A percentile compares a stretch with the other conserved stretches of the same genome.
phyloP scores from a whole-genome alignment of 2,888 invertebrate genomes.

The Andrena fulva region DNA sequence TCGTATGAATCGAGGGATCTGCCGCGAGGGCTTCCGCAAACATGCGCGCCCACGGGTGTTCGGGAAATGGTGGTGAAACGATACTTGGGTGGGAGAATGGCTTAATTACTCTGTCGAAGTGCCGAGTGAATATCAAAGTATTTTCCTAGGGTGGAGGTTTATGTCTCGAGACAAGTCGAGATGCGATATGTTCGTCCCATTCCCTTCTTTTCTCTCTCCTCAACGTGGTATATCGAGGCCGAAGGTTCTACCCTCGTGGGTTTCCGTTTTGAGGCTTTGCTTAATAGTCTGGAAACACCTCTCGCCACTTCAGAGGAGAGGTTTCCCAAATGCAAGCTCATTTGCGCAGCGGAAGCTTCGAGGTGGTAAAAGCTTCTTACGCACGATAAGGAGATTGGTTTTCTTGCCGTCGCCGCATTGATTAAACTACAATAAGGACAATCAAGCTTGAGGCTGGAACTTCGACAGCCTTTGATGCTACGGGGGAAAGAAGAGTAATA shows the following conservation, averaged over 20 bases:
- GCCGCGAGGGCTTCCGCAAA: background rate
- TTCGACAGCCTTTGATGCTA: background rate
- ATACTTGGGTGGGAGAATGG: background rate
- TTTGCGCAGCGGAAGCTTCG: conserved; percentile 35
- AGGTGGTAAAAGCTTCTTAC: conserved; percentile 54
- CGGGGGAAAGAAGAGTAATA: background rate
- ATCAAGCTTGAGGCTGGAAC: conserved; percentile 49
- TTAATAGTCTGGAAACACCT: conserved; percentile 60
- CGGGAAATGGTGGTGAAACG: background rate
- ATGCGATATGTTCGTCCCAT: background rate
- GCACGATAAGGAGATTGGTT: conserved; percentile 59
- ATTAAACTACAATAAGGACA: conserved; percentile 62
- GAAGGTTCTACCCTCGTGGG: background rate
- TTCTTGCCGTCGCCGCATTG: conserved; percentile 23
- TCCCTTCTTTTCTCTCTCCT: background rate
- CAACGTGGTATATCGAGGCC: background rate
- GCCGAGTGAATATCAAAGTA: background rate
- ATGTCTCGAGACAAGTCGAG: too few relatives aligned
- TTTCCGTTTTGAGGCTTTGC: conserved; percentile 21
- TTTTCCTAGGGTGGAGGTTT: background rate
- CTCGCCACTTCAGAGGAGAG: conserved; percentile 36
- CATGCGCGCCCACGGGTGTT: background rate
- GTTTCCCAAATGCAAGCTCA: conserved; percentile 32
- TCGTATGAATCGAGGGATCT: background rate
- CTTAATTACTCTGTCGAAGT: conserved; percentile 11